Evolutionary conservation across 2,797 vertebrate genomes (phyloP), one percentile per base, ranked within the genome.

Genomic region (Centroberyx gerrardi): DNA sequence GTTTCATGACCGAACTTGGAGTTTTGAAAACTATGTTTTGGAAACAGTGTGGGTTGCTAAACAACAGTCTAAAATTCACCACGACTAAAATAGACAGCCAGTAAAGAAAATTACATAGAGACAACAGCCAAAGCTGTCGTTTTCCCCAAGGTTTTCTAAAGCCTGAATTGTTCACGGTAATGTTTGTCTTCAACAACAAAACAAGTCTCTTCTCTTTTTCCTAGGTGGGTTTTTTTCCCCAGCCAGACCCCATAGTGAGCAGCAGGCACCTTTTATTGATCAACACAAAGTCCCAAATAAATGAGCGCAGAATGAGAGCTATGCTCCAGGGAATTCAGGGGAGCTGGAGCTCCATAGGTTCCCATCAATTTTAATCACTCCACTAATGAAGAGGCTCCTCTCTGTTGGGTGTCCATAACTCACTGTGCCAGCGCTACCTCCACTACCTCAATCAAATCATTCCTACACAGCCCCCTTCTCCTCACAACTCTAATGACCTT

Each of bases 331-430:
- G 95, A 95, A 83, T 91, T 89, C 78, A 88, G 89, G 84, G 84
- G 87, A 88, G 92, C 90, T 83, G 87, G 87, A 80, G 90, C 92
- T 88, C 92, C 92, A 93, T 89, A 91, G 95, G 92, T 92, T 92
- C 79, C 94, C 94, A 96, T 96, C 95, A 95, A 95, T 95, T 96
- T 95, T 95, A 96, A 96, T 96, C 95, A 95, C 91, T 83, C 74
- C 92, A 79, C 94, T 96, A 96, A 96, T 96, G 95, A 96, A 95
- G 94, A 95, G 94, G 93, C 94, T 95, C 94, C 94, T 95, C 94
- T 94, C 93, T 90, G 94, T 82, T 95, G 94, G 94, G 91, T 83
- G 91, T 95, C 93, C 94, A 96, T 96, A 96, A 96, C 94, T 96
- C 95, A 96, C 92, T 51, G 89, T 91, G 91, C 93, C 88, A 90